phyloP scores from a whole-genome alignment of 2,888 invertebrate genomes.

The Abrostola tripartita region DNA sequence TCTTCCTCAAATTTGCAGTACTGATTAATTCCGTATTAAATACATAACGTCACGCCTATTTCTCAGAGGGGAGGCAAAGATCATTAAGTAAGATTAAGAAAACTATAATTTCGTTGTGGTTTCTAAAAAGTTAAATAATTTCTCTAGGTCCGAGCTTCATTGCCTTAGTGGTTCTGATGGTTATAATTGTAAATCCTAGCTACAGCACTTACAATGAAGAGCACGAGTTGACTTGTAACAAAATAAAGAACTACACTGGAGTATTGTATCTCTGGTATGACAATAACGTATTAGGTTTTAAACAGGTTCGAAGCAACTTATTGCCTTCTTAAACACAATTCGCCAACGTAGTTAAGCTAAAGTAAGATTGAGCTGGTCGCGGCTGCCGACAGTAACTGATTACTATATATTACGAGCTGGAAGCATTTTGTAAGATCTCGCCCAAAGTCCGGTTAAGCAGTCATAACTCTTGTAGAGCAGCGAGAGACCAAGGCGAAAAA shows the following conservation, averaged over 20 bases:
- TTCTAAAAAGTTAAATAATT: no score
- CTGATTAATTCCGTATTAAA: no score
- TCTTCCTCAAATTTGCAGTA: no score
- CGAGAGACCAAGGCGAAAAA: not conserved
- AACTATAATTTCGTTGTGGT: no score
- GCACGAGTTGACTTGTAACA: not conserved
- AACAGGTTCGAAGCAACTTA: not conserved
- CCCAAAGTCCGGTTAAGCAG: slow-evolving; percentile 1
- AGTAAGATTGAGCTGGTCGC: not conserved
- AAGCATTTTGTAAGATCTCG: not conserved
- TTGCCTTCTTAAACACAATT: not conserved
- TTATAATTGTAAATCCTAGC: no score
- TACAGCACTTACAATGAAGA: no score
- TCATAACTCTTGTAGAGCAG: slow-evolving; percentile 1
- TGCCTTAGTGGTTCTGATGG: no score
- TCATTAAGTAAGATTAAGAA: no score
- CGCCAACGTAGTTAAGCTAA: not conserved
- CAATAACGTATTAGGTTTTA: not conserved
- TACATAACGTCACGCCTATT: no score
- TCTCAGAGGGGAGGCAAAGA: no score
- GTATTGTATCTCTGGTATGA: not conserved
- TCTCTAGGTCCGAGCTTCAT: no score
- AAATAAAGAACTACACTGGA: not conserved
- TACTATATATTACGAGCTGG: not conserved
- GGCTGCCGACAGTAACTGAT: slow-evolving; percentile 3